Base-by-base conservation (phyloP, 2,113 vertebrate species). In the Telmatochromis sp. region DNA sequence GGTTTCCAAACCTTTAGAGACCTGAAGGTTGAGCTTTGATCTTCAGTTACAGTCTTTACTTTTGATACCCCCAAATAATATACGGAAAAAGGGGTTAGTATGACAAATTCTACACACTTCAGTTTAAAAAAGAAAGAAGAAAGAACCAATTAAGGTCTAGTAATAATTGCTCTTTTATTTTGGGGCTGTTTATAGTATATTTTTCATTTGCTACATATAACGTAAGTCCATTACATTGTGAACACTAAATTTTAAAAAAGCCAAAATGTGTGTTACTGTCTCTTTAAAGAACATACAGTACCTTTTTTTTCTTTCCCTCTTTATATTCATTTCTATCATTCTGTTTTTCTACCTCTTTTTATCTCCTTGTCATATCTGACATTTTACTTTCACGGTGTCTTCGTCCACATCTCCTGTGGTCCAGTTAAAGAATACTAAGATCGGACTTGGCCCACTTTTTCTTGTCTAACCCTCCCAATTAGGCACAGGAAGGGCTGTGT, bases 381-480 rank as follows among this genome's bases (percentile, higher is more conserved):
- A n/a, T 35, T 45, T 21, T 49, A 21, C 6, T 78, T 82, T 26
- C 14, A 37, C 6, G 7, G 9, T 82, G 65, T 60, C 15, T 84
- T 28, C 42, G 9, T 82, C 45, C 80, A 58, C 49, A 15, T 87
- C 84, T 86, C 65, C 68, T 53, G 80, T 70, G 45, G 47, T 82
- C 60, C 84, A 14, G 42, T 58, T 89, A 85, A 68, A 79, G 21
- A 45, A 57, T 55, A 51, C 14, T 31, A 45, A 82, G 26, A 73
- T 81, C 57, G 84, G 87, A 85, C 85, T 86, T 28, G 3, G 35
- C 42, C 75, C 83, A 33, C 47, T 82, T 87, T 79, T 73, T 85
- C 51, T 84, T 60, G 58, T 88, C 83, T 83, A 82, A 87, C 42
- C 87, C 42, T 78, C 47, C 60, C 81, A 89, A 84, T 90, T 91